Conservation (phyloP, 2,888 invertebrate species). For the Macrophya annulata region DNA sequence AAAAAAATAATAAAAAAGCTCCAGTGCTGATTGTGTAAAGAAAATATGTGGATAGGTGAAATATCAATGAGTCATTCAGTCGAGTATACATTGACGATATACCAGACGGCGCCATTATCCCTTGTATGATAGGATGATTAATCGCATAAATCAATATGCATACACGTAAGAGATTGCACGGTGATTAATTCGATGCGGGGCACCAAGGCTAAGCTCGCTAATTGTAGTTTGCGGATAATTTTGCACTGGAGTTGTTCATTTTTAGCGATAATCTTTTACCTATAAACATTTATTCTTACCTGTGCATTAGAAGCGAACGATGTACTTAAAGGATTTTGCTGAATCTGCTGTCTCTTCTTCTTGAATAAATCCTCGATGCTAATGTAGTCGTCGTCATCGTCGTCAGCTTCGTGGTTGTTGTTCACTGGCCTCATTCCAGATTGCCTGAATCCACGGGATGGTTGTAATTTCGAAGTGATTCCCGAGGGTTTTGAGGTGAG, state of each 20-base stretch:
- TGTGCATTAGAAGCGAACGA: background rate
- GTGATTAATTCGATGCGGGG: conserved; percentile 22
- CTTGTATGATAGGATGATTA: conserved; percentile 15
- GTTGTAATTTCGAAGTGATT: conserved; percentile 32
- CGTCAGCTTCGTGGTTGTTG: conserved; percentile 20
- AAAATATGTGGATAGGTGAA: background rate
- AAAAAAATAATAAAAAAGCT: background rate
- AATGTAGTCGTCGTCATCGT: conserved; percentile 42
- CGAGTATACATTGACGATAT: background rate
- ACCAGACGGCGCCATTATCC: conserved; percentile 24
- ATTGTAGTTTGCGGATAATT: conserved; percentile 19
- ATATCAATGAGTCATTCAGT: background rate
- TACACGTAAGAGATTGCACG: background rate
- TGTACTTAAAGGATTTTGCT: conserved; percentile 14
- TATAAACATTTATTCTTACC: conserved; percentile 12
- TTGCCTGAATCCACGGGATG: conserved; percentile 15
- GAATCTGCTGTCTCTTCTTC: conserved; percentile 42
- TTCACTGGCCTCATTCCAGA: conserved; percentile 5
- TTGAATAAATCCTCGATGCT: conserved; percentile 54
- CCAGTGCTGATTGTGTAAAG: background rate
- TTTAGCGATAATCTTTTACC: background rate
- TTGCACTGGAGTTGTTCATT: background rate
- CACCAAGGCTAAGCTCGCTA: conserved; percentile 8
- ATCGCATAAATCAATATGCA: conserved; percentile 6
- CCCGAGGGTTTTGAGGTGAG: conserved; percentile 28